These are phyloP conservation scores for Eurytoma adleriae DNA, from an alignment of 2,888 invertebrate species.

Conservation along the genomic window DNA sequence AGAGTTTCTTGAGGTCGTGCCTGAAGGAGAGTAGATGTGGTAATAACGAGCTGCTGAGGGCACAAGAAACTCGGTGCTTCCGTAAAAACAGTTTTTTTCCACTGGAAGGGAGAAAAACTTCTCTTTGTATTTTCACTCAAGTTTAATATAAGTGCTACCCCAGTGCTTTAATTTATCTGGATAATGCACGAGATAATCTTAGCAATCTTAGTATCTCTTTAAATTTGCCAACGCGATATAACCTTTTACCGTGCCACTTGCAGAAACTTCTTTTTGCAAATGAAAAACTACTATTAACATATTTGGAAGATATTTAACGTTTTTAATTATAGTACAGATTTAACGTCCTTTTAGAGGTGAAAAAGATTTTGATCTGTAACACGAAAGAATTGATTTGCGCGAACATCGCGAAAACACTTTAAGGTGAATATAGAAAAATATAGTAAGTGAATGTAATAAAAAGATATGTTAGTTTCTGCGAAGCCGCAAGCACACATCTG, in stretches of 20 bases:
- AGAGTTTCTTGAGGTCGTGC: no score
- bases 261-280: no score
- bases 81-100: neutral
- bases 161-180: no score
- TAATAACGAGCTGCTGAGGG: slow-evolving; percentile 1
- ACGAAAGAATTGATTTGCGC: neutral
- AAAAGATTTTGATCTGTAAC: neutral
- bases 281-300: no score
- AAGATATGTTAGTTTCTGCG: neutral
- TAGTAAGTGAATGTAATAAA: neutral
- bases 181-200: no score
- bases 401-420: neutral
- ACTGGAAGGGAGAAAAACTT: slow-evolving; percentile 1
- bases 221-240: no score
- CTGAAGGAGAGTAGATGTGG: neutral
- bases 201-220: no score
- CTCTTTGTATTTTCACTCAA: slow-evolving; percentile 1
- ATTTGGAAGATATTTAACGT: no score
- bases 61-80: neutral
- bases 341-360: neutral
- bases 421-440: neutral
- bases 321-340: no score
- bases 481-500: neutral
- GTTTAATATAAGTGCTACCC: no score
- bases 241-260: no score